Evolutionary conservation across 2,888 invertebrate species (phyloP).

Genomic region (Aporophyla lueneburgensis): DNA sequence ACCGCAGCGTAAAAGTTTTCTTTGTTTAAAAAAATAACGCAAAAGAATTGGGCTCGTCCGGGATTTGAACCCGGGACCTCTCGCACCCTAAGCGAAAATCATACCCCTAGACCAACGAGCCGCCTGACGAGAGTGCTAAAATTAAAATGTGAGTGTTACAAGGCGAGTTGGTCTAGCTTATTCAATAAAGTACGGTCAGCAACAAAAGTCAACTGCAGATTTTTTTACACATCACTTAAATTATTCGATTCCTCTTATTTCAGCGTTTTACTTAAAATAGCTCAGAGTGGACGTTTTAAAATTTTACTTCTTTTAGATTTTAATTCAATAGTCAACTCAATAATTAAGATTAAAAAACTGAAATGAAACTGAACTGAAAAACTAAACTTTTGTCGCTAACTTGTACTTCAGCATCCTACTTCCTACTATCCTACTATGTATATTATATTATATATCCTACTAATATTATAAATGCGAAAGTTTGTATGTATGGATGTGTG

Average conservation of each 20-base stretch:
- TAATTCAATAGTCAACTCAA: too few relatives aligned
- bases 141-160: neutral
- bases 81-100: slow-evolving; percentile 91
- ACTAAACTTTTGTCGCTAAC: too few relatives aligned
- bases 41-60: slow-evolving; percentile 87
- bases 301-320: too few relatives aligned
- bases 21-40: neutral
- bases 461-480: too few relatives aligned
- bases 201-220: neutral
- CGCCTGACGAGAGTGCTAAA: slow-evolving; percentile 44
- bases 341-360: too few relatives aligned
- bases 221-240: neutral
- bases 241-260: neutral
- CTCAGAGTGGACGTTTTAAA: too few relatives aligned
- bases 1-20: too few relatives aligned
- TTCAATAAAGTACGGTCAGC: neutral
- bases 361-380: too few relatives aligned
- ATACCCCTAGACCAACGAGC: slow-evolving; percentile 91
- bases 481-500: too few relatives aligned
- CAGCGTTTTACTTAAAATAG: neutral
- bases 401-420: too few relatives aligned
- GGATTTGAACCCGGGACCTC: slow-evolving; percentile 91
- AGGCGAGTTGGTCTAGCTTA: neutral
- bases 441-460: too few relatives aligned
- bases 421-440: too few relatives aligned